Evolutionary conservation across 2,888 invertebrate species (phyloP).

Genomic region (Sesia bembeciformis): DNA sequence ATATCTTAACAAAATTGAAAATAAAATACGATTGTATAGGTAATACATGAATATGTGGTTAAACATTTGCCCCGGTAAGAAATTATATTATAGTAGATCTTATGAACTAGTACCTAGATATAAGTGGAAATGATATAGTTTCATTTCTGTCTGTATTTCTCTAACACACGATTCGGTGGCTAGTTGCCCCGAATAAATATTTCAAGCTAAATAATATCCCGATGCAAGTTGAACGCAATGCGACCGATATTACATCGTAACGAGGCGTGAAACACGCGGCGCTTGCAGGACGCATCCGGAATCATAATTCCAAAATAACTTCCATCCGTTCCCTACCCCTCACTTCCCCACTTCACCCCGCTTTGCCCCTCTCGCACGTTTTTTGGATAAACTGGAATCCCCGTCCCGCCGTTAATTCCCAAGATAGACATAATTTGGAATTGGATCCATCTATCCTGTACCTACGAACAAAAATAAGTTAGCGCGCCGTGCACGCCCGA

Average conservation of each 20-base stretch:
- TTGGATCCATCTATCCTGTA: conserved; percentile 74
- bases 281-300: conserved; percentile 67
- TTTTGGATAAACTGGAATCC: conserved; percentile 72
- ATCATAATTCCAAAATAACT: conserved; percentile 74
- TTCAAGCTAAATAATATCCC: conserved; percentile 24
- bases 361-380: conserved; percentile 37
- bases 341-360: conserved; percentile 25
- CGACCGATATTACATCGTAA: conserved; percentile 55
- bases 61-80: too few relatives aligned
- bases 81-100: too few relatives aligned
- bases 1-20: too few relatives aligned
- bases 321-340: conserved; percentile 44
- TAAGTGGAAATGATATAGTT: too few relatives aligned
- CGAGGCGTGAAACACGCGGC: conserved; percentile 70
- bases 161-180: too few relatives aligned
- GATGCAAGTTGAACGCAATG: conserved; percentile 49
- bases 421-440: conserved; percentile 76
- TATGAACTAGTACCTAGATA: too few relatives aligned
- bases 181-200: conserved; percentile 1
- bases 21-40: too few relatives aligned
- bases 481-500: conserved; percentile 42
- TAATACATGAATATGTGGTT: too few relatives aligned
- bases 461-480: conserved; percentile 70
- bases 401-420: conserved; percentile 72
- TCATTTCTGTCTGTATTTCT: too few relatives aligned